Conservation (phyloP, 2,888 invertebrate genomes). For the Stomorhina lunata region DNA sequence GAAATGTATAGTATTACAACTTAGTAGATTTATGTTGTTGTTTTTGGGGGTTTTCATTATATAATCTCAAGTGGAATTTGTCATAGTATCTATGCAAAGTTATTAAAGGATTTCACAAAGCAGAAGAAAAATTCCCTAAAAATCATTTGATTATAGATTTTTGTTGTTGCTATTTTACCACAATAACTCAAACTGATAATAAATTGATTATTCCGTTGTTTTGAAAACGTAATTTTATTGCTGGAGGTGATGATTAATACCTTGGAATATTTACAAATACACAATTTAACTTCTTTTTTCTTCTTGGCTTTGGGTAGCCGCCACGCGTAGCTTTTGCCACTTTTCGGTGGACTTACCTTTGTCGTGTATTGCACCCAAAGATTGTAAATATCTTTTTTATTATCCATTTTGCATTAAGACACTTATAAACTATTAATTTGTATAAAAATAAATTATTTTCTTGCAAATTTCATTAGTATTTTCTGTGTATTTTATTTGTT, state of each 20-base stretch:
- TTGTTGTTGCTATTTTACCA: slow-evolving; percentile 2
- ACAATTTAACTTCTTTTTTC: slow-evolving; percentile 11
- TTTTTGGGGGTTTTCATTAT: slow-evolving; percentile 40
- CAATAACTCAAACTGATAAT: neutral
- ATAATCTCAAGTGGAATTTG: slow-evolving; percentile 44
- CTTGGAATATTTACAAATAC: slow-evolving; percentile 36
- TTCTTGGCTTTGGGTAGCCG: slow-evolving; percentile 13
- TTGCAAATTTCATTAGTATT: slow-evolving; percentile 44
- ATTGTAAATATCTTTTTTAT: slow-evolving; percentile 81
- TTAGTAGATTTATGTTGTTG: neutral
- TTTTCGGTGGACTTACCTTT: slow-evolving; percentile 77
- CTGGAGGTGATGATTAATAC: slow-evolving; percentile 51
- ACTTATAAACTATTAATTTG: slow-evolving; percentile 57
- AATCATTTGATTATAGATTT: neutral
- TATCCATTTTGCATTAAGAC: slow-evolving; percentile 72
- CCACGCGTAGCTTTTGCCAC: slow-evolving; percentile 35
- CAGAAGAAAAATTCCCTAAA: neutral
- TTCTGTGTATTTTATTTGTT: slow-evolving; percentile 55
- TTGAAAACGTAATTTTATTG: neutral
- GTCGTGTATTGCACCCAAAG: slow-evolving; percentile 82
- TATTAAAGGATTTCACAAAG: slow-evolving; percentile 19
- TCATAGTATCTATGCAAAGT: neutral
- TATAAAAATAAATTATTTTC: slow-evolving; percentile 23
- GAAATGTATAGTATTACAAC: neutral
- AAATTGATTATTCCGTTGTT: neutral